Base-by-base conservation (phyloP, 1,140 invertebrate genomes). In the Sinonovacula constricta region DNA sequence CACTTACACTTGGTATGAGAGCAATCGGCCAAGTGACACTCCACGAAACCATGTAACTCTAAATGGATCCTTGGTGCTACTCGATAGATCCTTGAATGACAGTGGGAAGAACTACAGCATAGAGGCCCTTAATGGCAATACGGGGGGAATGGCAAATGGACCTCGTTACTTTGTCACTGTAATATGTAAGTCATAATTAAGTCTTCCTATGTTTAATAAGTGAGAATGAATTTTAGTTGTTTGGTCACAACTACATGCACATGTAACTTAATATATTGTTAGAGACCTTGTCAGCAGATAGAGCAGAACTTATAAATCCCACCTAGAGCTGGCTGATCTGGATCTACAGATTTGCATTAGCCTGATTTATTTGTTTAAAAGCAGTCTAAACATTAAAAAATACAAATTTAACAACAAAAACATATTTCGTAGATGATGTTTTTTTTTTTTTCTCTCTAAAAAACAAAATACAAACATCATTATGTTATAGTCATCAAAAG, bases 1-100 rank as follows among this genome's bases (percentile, higher is more conserved):
- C 26, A 45, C 57, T n/a, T 36, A 69, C 7, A 69, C 75, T 22
- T 78, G 75, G 75, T 22, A 36, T 30, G n/a, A n/a, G 26, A 78
- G 53, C 26, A 22, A 54, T 24, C 22, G 15, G 10, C 26, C 39
- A 26, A 51, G 14, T 10, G 65, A 69, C 3, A 57, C 57, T 0
- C 3, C n/a, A 0, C 56, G 57, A 0, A 24, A 78, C 57, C 75
- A 78, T n/a, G 33, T 78, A 2, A 51, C 75, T 18, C n/a, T 78
- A 0, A 60, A 78, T 54, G 57, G 67, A 26, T 68, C 75, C 1
- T 56, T 78, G 28, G 66, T 78, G 26, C 33, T 78, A 34, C 51
- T 78, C 30, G 67, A 65, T 68, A 24, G 59, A 30, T 24, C 18
- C 24, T 36, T 54, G 28, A 22, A 15, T 31, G 75, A 78, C 49